A percentile compares a stretch with the other conserved stretches of the same genome.
Conservation (phyloP, 2,797 vertebrate species). For the Hydrolagus colliei region DNA sequence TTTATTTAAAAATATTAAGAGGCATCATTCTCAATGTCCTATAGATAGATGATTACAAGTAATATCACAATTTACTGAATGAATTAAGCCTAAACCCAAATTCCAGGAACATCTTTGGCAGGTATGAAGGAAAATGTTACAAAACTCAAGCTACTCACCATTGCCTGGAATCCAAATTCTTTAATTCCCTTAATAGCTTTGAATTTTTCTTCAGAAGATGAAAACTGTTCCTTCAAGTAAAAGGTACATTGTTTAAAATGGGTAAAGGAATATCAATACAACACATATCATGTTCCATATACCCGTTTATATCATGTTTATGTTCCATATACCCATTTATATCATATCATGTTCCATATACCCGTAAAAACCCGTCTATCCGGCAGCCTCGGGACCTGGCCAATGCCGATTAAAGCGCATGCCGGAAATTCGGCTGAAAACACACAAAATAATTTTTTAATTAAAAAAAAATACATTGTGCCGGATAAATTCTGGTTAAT, state of each 20-base stretch:
- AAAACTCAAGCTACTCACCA: constrained; percentile 64
- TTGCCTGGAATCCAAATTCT: constrained; percentile 94
- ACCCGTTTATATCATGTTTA: too few species aligned
- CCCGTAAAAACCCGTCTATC: too few species aligned
- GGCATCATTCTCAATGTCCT: neutral
- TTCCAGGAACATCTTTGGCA: too few species aligned
- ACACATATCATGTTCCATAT: neutral
- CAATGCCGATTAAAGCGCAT: too few species aligned
- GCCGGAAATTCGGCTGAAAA: too few species aligned
- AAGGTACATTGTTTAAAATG: neutral
- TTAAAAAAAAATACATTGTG: too few species aligned
- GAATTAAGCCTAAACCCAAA: too few species aligned
- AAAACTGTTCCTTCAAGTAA: constrained; percentile 77
- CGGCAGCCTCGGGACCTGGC: too few species aligned
- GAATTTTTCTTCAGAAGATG: constrained; percentile 97
- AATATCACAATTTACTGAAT: neutral
- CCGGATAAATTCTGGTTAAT: too few species aligned
- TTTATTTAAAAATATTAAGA: neutral
- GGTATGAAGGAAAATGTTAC: neutral
- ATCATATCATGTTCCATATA: too few species aligned
- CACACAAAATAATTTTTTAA: too few species aligned
- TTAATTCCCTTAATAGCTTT: constrained; percentile 89
- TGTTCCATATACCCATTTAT: too few species aligned
- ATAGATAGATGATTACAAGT: neutral
- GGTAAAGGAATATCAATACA: neutral